These are phyloP conservation scores for Vanessa atalanta DNA, from an alignment of 1,140 invertebrate species.

Conservation along the genomic window DNA sequence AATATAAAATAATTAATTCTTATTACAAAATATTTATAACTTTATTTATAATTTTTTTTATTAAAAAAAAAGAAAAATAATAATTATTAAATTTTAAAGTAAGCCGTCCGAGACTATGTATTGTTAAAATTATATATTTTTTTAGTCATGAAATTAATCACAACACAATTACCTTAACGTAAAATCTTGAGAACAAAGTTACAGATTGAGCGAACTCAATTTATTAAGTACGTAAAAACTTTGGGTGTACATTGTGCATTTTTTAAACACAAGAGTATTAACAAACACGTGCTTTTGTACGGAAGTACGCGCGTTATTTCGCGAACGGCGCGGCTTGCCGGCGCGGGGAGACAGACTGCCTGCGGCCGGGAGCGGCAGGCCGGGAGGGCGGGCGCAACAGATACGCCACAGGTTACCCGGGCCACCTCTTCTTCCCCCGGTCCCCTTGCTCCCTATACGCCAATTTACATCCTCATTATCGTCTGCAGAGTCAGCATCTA, in stretches of 20 bases:
- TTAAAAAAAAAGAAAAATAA: too few relatives aligned
- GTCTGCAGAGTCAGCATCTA: slow-evolving; percentile 58
- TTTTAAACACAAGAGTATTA: slow-evolving; percentile 42
- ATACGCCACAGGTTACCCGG: slow-evolving; percentile 77
- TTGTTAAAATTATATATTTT: background rate
- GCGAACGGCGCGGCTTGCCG: slow-evolving; percentile 41
- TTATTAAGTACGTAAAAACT: slow-evolving; percentile 18
- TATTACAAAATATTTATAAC: too few relatives aligned
- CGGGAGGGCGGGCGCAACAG: slow-evolving; percentile 69
- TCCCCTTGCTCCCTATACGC: slow-evolving; percentile 48
- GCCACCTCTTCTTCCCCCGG: slow-evolving; percentile 45
- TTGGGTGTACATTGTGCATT: slow-evolving; percentile 29
- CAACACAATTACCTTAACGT: slow-evolving; percentile 42
- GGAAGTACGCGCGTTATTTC: slow-evolving; percentile 37
- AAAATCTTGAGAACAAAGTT: slow-evolving; percentile 24
- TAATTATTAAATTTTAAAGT: too few relatives aligned
- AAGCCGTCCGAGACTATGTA: too few relatives aligned
- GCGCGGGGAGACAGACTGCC: slow-evolving; percentile 60
- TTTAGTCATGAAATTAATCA: background rate
- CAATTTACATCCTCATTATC: slow-evolving; percentile 77
- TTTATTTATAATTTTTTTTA: too few relatives aligned
- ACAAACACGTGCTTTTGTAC: slow-evolving; percentile 41
- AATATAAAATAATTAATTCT: too few relatives aligned
- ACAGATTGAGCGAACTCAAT: slow-evolving; percentile 23
- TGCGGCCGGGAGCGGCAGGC: slow-evolving; percentile 49